These are phyloP conservation scores for Leptopilina clavipes DNA, from an alignment of 1,140 invertebrate genomes.

Conservation along the genomic window DNA sequence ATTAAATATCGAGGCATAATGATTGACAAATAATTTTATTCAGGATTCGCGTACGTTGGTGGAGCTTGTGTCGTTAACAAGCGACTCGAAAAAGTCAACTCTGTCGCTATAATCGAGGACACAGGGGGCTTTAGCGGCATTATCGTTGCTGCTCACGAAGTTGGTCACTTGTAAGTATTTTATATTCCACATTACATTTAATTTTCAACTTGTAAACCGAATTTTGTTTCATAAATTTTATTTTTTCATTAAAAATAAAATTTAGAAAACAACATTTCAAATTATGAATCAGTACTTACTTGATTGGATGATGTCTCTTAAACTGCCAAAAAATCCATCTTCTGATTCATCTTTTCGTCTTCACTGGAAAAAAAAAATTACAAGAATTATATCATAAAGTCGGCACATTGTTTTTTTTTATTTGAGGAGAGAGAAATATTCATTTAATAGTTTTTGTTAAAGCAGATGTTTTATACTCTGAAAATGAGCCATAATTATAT, in stretches of 20 bases:
- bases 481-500: conserved; percentile 5
- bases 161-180: conserved; percentile 93
- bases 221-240: too few species aligned
- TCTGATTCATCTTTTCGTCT: too few species aligned
- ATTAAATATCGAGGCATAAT: conserved; percentile 15
- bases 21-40: conserved; percentile 48
- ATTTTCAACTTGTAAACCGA: too few species aligned
- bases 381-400: neutral
- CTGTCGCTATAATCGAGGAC: conserved; percentile 96
- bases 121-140: conserved; percentile 97
- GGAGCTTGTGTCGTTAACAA: conserved; percentile 97
- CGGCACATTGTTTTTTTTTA: neutral
- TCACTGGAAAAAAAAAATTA: too few species aligned
- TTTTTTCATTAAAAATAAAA: too few species aligned
- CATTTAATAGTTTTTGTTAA: neutral
- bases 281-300: too few species aligned
- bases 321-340: too few species aligned
- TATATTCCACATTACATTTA: neutral
- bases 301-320: too few species aligned
- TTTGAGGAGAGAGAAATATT: neutral
- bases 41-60: conserved; percentile 96
- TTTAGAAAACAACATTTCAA: too few species aligned
- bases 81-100: conserved; percentile 95
- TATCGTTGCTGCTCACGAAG: conserved; percentile 97
- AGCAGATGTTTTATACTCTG: too few species aligned